Evolutionary conservation across 92 coral and sea anemone species (phyloP).

Genomic region (Anthopleura xanthogrammica): DNA sequence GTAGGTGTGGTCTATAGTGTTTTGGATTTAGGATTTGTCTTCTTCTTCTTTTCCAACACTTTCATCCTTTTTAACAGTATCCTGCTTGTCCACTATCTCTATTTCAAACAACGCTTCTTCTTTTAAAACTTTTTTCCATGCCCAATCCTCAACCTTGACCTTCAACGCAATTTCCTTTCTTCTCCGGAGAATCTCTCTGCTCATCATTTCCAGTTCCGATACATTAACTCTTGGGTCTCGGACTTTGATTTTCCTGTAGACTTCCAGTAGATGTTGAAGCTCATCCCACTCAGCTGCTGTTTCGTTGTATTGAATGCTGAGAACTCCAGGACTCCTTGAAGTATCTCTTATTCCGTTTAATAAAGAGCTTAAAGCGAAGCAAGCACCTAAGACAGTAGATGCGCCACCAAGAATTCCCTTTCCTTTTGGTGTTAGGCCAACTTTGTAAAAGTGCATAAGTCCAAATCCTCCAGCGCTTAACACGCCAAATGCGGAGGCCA

Average conservation of each 20-base stretch:
- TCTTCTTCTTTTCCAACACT: conserved; percentile 11
- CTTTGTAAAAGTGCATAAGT: conserved; percentile 43
- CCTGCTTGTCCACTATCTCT: conserved; percentile 13
- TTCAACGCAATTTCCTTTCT: conserved; percentile 38
- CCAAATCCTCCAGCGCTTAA: conserved; percentile 50
- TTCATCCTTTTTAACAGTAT: not conserved
- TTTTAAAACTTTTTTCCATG: conserved; percentile 20
- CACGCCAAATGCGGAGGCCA: conserved; percentile 26
- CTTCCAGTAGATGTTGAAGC: conserved; percentile 33
- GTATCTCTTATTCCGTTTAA: conserved; percentile 31
- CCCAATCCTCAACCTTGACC: conserved; percentile 42
- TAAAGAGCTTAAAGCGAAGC: conserved; percentile 42
- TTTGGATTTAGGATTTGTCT: not conserved
- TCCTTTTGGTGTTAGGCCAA: conserved; percentile 29
- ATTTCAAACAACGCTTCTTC: conserved; percentile 22
- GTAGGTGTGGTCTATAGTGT: not conserved
- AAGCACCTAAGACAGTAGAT: conserved; percentile 37
- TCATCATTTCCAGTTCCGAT: conserved; percentile 46
- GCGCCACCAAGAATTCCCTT: conserved; percentile 30
- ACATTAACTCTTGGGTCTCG: conserved; percentile 33
- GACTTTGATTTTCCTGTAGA: conserved; percentile 40
- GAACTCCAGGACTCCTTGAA: conserved; percentile 35
- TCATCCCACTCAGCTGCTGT: conserved; percentile 49
- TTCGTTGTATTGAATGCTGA: conserved; percentile 31
- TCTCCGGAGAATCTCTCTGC: conserved; percentile 36